These are phyloP conservation scores for Allolobophora icterica DNA, from an alignment of 2,888 invertebrate genomes.

Conservation along the genomic window DNA sequence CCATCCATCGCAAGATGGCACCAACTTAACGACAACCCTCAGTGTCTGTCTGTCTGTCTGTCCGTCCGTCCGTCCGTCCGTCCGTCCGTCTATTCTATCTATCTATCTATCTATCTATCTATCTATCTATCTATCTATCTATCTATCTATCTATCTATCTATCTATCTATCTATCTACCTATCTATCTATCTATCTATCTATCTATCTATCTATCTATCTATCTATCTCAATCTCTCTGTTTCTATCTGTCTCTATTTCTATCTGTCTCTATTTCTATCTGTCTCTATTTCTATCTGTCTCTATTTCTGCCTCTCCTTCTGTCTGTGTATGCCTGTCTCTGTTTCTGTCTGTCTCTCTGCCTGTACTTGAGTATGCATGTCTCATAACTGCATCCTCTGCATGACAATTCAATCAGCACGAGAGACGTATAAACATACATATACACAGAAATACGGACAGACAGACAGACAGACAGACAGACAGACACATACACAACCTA, in stretches of 20 bases:
- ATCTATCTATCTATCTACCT: background rate
- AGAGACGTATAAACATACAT: background rate
- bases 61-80: background rate
- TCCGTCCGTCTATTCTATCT: background rate
- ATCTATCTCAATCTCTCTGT: background rate
- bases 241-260: background rate
- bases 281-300: too few species aligned
- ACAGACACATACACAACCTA: too few species aligned
- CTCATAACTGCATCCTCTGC: background rate
- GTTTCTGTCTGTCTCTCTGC: background rate
- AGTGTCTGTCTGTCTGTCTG: background rate
- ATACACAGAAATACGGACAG: background rate
- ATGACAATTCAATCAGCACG: background rate
- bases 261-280: background rate
- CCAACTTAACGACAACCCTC: background rate
- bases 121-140: background rate
- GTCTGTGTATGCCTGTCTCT: too few species aligned
- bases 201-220: background rate
- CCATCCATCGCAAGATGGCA: slow-evolving; percentile 9
- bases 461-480: background rate
- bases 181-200: too few species aligned
- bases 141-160: background rate
- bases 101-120: background rate
- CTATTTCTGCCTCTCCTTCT: too few species aligned
- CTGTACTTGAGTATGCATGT: background rate